phyloP scores from a whole-genome alignment of 1,140 invertebrate species.

The Trichomalopsis sarcophagae region DNA sequence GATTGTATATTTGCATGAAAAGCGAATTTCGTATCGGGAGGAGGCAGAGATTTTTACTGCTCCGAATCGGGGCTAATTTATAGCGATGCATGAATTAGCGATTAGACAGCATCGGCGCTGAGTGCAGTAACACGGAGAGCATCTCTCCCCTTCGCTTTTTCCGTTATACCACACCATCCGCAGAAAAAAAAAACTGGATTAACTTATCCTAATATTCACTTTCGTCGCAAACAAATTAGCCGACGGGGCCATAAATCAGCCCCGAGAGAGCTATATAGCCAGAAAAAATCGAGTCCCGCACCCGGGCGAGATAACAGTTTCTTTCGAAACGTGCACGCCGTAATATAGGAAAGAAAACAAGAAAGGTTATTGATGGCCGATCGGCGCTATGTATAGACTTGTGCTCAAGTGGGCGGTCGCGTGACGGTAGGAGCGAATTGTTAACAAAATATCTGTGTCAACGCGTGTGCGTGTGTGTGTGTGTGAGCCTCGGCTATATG shows the following conservation, averaged over 20 bases:
- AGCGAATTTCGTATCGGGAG: not conserved
- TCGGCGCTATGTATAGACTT: no score
- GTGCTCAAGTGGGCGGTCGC: conserved; percentile 38
- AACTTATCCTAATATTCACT: not conserved
- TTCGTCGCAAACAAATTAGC: conserved; percentile 26
- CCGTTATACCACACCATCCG: not conserved
- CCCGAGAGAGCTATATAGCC: not conserved
- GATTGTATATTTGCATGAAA: not conserved
- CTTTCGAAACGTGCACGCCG: conserved; percentile 1
- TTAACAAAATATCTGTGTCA: conserved; percentile 47
- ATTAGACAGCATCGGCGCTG: not conserved
- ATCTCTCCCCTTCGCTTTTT: not conserved
- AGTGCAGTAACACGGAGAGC: not conserved
- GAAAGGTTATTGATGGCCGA: conserved; percentile 37
- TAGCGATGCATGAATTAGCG: not conserved
- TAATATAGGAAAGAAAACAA: not conserved
- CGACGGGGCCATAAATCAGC: conserved; percentile 15
- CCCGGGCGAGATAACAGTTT: conserved; percentile 26
- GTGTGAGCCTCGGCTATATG: not conserved
- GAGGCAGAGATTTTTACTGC: not conserved
- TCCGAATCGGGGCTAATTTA: not conserved
- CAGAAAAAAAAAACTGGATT: not conserved
- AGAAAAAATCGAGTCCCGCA: not conserved
- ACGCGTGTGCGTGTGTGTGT: not conserved
- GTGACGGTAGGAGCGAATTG: conserved; percentile 3